Evolutionary conservation across 2,113 vertebrate genomes (phyloP), one percentile per base, ranked within the genome.

Genomic region (Myrmecobius fasciatus): DNA sequence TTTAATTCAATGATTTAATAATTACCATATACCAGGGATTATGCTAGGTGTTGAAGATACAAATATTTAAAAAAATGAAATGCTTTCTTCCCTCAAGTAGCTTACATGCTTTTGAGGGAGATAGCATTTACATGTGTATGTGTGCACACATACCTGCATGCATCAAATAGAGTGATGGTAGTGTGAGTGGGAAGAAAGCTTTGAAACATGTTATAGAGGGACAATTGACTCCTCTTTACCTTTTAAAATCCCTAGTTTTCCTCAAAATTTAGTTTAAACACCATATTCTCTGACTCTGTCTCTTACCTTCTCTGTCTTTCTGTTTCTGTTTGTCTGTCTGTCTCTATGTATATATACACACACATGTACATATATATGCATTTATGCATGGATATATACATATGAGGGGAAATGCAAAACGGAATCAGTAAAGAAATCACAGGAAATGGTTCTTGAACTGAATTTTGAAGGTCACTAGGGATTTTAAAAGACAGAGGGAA

Each of bases 221-320:
- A 75, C 3, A 75, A 20, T n/a, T n/a, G 67, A n/a, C 31, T 36
- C 56, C 28, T n/a, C 31, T 20, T 17, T 75, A 36, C 4, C 4
- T 75, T 75, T 75, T 20, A n/a, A n/a, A n/a, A 75, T n/a, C 36
- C 36, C 6, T 75, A n/a, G 5, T n/a, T 75, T n/a, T 14, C 17
- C n/a, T 75, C 36, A n/a, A n/a, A 67, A 67, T 67, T 67, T 3
- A 36, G 11, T 11, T 67, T 3, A 31, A 67, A 17, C 1, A n/a
- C 36, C 36, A 75, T n/a, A n/a, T 75, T n/a, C 36, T 22, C 17
- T 75, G 31, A 22, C n/a, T 75, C 36, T 3, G n/a, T 75, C n/a
- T 75, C 67, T n/a, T n/a, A 1, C 36, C 8, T n/a, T n/a, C 3
- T 20, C 31, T n/a, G 0, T n/a, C 31, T n/a, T 0, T 20, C 5